Percentiles rank a stretch among this genome's conserved stretches.
Evolutionary conservation across 2,113 vertebrate species (phyloP).

Genomic region (Microtus ochrogaster): DNA sequence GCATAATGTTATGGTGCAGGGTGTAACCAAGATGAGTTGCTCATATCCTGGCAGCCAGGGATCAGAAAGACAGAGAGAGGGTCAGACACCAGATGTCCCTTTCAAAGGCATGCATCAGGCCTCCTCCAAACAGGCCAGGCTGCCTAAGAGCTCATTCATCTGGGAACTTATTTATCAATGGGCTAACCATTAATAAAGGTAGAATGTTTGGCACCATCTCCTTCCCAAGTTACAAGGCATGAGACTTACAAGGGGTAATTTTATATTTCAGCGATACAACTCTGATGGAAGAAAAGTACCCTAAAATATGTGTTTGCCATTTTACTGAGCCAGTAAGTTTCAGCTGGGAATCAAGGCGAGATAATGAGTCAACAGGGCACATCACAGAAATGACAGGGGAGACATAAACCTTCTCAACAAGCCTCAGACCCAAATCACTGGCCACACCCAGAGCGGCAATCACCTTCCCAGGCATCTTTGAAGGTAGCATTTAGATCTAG

Average conservation of each 20-base stretch:
- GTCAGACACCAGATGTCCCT: not conserved
- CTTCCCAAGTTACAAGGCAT: not conserved
- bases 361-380: not conserved
- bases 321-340: not conserved
- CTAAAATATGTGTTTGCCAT: not conserved
- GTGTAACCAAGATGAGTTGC: not conserved
- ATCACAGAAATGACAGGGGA: not conserved
- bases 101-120: not conserved
- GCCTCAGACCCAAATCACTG: not conserved
- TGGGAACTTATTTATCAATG: too few relatives aligned
- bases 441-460: slow-evolving; percentile 42
- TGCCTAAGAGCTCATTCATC: not conserved
- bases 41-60: not conserved
- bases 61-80: not conserved
- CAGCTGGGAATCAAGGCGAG: not conserved
- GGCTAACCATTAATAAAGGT: not conserved
- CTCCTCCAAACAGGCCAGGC: not conserved
- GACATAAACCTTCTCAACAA: slow-evolving; percentile 33
- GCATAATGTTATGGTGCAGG: too few relatives aligned
- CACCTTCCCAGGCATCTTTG: slow-evolving; percentile 13
- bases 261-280: not conserved
- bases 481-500: slow-evolving; percentile 38
- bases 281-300: not conserved
- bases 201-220: not conserved
- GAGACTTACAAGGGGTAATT: not conserved